Evolutionary conservation across 2,888 invertebrate genomes (phyloP), one percentile per base, ranked within the genome.

Genomic region (Nebria brevicollis): DNA sequence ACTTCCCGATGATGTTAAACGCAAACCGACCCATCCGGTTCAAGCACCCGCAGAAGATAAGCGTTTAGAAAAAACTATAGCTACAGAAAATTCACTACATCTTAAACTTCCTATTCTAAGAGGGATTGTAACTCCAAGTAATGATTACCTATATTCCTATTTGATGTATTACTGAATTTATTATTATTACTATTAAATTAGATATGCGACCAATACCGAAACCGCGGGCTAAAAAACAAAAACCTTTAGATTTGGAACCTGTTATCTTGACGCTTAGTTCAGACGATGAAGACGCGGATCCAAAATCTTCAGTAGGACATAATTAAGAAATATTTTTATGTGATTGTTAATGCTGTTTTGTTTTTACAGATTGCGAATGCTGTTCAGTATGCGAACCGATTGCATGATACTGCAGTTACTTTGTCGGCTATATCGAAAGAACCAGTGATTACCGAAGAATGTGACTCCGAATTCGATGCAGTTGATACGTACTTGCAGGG

Each of bases 1-100:
- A 86, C 92, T 95, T 85, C 92, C 93, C 0, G 94, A 94, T 83
- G 93, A 94, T 85, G 94, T 94, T 43, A 95, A 94, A 89, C 85
- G 89, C 0, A 87, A 89, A 86, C 86, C 88, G 82, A 89, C 87
- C 1, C 13, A 73, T 20, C 41, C 41, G 42, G 26, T 34, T 42
- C 73, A 73, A 42, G 42, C 41, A 68, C 68, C 13, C 54, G 13
- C n/a, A 2, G 54, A 34, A 25, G 64, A 64, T 11, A 72, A 75
- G 15, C 66, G 75, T 13, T n/a, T n/a, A 42, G 73, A 73, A 26
- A 42, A 15, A 13, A 15, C 8, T 2, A 13, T 13, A 54, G 13
- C 7, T 54, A 8, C 13, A 13, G 54, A 54, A 54, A 54, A 11
- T 54, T 54, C 54, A 13, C 11, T 54, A 7, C 54, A 2, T 7